Percentiles rank a stretch among this genome's conserved stretches.
Evolutionary conservation across 2,113 vertebrate species (phyloP).

Genomic region (Azemiops feae): DNA sequence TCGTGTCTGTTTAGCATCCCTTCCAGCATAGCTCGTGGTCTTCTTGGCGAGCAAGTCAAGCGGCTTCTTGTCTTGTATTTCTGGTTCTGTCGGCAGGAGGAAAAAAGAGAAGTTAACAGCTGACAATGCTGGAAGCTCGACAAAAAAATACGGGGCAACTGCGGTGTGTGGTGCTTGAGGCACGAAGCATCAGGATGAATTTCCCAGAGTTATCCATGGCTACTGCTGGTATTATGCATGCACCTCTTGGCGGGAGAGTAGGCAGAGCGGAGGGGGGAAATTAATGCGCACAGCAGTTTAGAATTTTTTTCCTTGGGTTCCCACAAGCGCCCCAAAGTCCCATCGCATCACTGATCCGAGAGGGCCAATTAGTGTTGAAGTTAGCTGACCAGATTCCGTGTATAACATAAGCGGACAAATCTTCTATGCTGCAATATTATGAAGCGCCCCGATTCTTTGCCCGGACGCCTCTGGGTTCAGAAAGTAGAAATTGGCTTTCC

Average conservation of each 20-base stretch:
- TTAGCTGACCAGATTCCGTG: background rate
- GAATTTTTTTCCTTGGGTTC: no score
- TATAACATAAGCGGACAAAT: background rate
- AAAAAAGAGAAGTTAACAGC: background rate
- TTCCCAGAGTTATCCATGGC: background rate
- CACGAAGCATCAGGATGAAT: no score
- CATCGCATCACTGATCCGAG: background rate
- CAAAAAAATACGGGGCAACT: background rate
- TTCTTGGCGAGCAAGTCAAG: conserved; percentile 96
- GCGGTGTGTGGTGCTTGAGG: no score
- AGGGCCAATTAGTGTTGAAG: background rate
- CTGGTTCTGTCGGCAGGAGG: conserved; percentile 79
- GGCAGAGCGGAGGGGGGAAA: no score
- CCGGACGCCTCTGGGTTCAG: background rate
- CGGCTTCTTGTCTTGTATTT: conserved; percentile 99
- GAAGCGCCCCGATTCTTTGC: no score
- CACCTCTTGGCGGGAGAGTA: no score
- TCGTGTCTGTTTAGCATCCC: conserved; percentile 91
- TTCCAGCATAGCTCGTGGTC: conserved; percentile 93
- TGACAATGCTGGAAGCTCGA: background rate
- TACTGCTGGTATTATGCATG: background rate
- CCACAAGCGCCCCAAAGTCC: background rate
- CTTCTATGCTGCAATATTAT: background rate
- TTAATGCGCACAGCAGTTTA: no score
- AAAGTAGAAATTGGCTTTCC: background rate